phyloP scores from a whole-genome alignment of 2,888 invertebrate species.

The Timandra comae region DNA sequence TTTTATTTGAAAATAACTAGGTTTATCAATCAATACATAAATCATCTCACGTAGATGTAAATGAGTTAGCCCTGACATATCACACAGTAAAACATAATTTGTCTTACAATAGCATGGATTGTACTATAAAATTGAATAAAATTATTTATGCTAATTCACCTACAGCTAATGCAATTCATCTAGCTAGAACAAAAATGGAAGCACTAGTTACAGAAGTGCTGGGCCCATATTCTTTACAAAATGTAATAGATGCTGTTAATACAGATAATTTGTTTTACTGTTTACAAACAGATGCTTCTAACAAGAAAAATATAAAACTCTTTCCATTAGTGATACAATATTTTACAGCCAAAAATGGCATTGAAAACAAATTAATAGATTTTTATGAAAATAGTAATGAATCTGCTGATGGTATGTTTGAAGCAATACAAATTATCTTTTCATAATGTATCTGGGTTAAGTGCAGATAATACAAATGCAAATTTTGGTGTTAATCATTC shows the following conservation, averaged over 20 bases:
- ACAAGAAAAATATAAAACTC: conserved; percentile 27
- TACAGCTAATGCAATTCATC: too few species aligned
- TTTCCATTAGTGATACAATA: conserved; percentile 27
- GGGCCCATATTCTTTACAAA: too few species aligned
- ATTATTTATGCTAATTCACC: too few species aligned
- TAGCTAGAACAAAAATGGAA: conserved; percentile 6
- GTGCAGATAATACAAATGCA: too few species aligned
- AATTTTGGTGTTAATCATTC: too few species aligned
- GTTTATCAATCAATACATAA: too few species aligned
- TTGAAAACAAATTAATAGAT: conserved; percentile 24
- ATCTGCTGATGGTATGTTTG: conserved; percentile 25
- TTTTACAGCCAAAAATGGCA: conserved; percentile 20
- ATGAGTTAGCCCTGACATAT: too few species aligned
- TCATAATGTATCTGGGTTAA: conserved; percentile 27
- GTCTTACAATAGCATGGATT: too few species aligned
- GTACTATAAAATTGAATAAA: too few species aligned
- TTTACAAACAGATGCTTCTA: conserved; percentile 28
- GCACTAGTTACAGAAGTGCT: conserved; percentile 6
- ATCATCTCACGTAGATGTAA: too few species aligned
- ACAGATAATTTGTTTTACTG: conserved; percentile 21
- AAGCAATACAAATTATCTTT: conserved; percentile 22
- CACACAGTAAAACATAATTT: too few species aligned
- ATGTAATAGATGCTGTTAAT: conserved; percentile 9
- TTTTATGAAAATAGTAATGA: conserved; percentile 28
- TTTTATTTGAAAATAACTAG: too few species aligned